Base-by-base conservation (phyloP, 2,888 invertebrate species). In the Drosophila suboccidentalis region DNA sequence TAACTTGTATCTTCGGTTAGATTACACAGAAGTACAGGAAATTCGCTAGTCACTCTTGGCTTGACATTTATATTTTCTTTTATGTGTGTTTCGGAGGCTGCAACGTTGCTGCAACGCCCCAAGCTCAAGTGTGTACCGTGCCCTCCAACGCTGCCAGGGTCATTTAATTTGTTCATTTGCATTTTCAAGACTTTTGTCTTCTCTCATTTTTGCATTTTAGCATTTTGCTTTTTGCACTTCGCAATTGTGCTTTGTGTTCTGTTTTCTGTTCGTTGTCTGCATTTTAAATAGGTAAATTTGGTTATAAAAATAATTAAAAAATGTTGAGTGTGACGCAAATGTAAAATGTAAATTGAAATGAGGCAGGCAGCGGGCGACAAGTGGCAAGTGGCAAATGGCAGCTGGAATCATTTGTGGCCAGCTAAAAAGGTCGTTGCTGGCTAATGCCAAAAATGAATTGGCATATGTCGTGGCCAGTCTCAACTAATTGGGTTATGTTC, bases 141-240 rank as follows among this genome's bases (percentile, higher is more conserved):
- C 71, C 89, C 89, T 88, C 81, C 66, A 86, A 60, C 46, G 63
- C 74, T 64, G 83, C 71, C 84, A 85, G 89, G 84, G 84, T 88
- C 85, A 83, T 71, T 73, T 60, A 22, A 47, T 59, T 87, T 86
- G 89, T 79, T 84, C 89, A 89, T 86, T 86, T 86, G 89, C 85
- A 86, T 89, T 80, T 71, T 61, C 57, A 71, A 71, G 67, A 68
- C 70, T 75, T 69, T 80, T 69, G 74, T 66, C 64, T 72, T 71
- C 26, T 64, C 58, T 51, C 65, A 47, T 65, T 66, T 69, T 62
- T 11, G 65, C 68, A 81, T 71, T 69, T 36, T 62, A 57, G 54
- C 58, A 66, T 68, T 54, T 55, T 50, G 34, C 36, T 26, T 0
- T 26, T 29, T n/a, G 46, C 67, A 46, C 38, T 34, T 43, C 22